Percentiles rank a stretch among this genome's conserved stretches.
Conservation (phyloP, 2,888 invertebrate species). For the Pyrocoelia pectoralis region DNA sequence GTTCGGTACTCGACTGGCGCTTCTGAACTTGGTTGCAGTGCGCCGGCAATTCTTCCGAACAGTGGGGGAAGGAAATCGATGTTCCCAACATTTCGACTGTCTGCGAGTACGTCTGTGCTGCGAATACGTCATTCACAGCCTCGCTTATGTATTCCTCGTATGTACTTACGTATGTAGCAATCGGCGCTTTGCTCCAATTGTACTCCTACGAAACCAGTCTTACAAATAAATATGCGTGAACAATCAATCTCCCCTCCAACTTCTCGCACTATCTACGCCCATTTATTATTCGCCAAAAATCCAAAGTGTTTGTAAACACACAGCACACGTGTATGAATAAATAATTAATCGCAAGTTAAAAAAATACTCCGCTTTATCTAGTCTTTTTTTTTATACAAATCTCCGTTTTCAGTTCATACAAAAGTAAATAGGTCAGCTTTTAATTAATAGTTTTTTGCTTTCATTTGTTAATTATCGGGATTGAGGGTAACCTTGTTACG, state of each 20-base stretch:
- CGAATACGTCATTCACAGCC: slow-evolving; percentile 52
- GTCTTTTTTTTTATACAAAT: too few relatives aligned
- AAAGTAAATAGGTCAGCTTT: not conserved
- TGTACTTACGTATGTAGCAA: slow-evolving; percentile 45
- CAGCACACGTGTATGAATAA: slow-evolving; percentile 1
- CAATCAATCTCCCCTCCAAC: not conserved
- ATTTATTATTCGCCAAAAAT: not conserved
- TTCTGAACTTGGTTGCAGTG: slow-evolving; percentile 35
- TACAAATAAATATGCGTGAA: slow-evolving; percentile 16
- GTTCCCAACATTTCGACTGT: slow-evolving; percentile 57
- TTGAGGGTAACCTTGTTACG: not conserved
- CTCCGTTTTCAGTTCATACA: not conserved
- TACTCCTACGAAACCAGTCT: slow-evolving; percentile 48
- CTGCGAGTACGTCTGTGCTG: slow-evolving; percentile 57
- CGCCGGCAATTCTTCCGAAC: slow-evolving; percentile 32
- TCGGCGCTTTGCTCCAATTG: slow-evolving; percentile 58
- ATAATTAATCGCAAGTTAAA: not conserved
- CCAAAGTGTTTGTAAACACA: slow-evolving; percentile 4
- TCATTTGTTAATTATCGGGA: not conserved
- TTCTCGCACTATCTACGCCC: not conserved
- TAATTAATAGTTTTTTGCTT: not conserved
- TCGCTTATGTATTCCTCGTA: slow-evolving; percentile 27
- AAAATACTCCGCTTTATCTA: slow-evolving; percentile 2
- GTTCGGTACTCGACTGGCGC: slow-evolving; percentile 55
- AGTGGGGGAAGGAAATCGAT: slow-evolving; percentile 62